Base-by-base conservation (phyloP, 2,113 vertebrate species). In the Chaenocephalus aceratus region DNA sequence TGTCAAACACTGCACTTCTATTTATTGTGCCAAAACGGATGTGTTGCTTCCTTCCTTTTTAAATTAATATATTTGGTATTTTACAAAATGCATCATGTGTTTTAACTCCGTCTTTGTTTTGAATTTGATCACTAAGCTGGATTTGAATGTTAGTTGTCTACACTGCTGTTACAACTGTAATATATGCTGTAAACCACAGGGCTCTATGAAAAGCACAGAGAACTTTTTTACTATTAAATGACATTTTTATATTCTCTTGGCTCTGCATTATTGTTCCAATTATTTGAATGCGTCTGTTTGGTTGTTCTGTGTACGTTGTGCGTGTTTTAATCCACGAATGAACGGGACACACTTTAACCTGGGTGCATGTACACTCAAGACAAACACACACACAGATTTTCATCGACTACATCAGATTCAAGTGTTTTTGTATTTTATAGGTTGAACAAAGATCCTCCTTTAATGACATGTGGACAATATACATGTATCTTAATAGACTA, bases 141-240 rank as follows among this genome's bases (percentile, higher is more conserved):
- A 41, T 41, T 62, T 59, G 16, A 16, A 15, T 63, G 79, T 34
- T 21, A 23, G 13, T 78, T 53, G 48, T 9, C 15, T 68, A 4
- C 26, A 18, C 0, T 72, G 60, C 57, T 57, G 45, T 60, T 80
- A 54, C 23, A 59, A 8, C 57, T 64, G 10, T 54, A n/a, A 14
- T 13, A 0, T n/a, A 3, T 6, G 14, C 26, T 26, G 58, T 44
- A 44, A 21, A 46, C 10, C 16, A 4, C 11, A 1, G 30, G 58
- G 26, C 6, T 69, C 1, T 64, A 1, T 26, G 10, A 57, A 21
- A n/a, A 61, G 4, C 18, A 62, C 70, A 44, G 49, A 6, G 12
- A 9, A 59, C 66, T 59, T 71, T 80, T 86, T 72, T 65, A 72
- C 15, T n/a, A 86, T 41, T 78, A 83, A 83, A 81, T n/a, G 0